phyloP scores from a whole-genome alignment of 2,888 invertebrate species.

The Dione vanillae region DNA sequence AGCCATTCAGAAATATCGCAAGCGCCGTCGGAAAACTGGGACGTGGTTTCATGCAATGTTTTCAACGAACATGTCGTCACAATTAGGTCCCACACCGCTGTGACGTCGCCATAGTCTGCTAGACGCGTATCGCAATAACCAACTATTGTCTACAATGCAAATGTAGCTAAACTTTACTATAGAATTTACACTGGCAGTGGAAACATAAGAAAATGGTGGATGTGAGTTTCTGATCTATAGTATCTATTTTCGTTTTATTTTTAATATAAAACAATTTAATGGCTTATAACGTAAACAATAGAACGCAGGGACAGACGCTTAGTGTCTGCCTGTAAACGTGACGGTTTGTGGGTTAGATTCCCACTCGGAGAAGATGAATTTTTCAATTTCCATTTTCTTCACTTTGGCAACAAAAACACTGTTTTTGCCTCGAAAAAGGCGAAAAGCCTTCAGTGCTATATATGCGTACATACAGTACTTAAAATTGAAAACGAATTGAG shows the following conservation, averaged over 20 bases:
- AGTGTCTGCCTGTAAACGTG: too few species aligned
- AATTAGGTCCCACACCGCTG: slow-evolving; percentile 74
- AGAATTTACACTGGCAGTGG: slow-evolving; percentile 54
- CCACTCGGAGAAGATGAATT: too few species aligned
- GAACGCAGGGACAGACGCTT: too few species aligned
- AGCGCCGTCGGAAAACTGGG: slow-evolving; percentile 66
- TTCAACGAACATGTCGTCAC: slow-evolving; percentile 63
- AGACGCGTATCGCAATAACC: slow-evolving; percentile 58
- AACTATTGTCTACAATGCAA: slow-evolving; percentile 61
- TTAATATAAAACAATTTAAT: too few species aligned
- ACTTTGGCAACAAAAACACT: too few species aligned
- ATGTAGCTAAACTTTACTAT: slow-evolving; percentile 58
- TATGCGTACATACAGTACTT: too few species aligned
- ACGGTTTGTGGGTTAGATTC: too few species aligned
- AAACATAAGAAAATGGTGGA: slow-evolving; percentile 52
- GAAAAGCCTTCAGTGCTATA: too few species aligned
- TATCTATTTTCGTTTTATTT: background rate
- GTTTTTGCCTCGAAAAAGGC: too few species aligned
- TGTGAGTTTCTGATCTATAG: background rate
- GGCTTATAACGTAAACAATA: too few species aligned
- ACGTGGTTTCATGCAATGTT: slow-evolving; percentile 77
- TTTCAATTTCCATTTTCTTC: too few species aligned
- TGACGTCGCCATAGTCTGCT: slow-evolving; percentile 74
- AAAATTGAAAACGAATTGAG: too few species aligned
- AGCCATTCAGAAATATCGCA: slow-evolving; percentile 75